Base-by-base conservation (phyloP, 2,113 vertebrate species). In the Malurus melanocephalus region DNA sequence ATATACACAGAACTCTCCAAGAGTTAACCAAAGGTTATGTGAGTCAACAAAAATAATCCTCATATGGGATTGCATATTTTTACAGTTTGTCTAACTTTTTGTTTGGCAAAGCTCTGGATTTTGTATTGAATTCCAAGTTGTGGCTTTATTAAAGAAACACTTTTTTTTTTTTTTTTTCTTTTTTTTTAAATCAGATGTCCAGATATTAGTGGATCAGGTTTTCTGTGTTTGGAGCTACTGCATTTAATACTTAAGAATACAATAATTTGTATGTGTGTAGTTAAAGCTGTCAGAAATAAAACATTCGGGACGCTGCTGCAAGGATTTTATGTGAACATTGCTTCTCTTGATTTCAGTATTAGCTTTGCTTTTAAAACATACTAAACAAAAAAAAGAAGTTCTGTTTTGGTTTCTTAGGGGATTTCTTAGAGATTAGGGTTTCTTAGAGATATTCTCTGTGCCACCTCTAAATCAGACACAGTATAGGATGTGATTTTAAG, bases 1-100 rank as follows among this genome's bases (percentile, higher is more conserved):
- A 51, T 10, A 19, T n/a, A 13, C 0, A 9, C 2, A 28, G n/a
- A 60, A 32, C 7, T n/a, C 11, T 53, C 11, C 2, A 4, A 61
- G 19, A 65, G 28, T 64, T 84, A 75, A n/a, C 7, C 10, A 40
- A 62, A 45, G 22, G 24, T 75, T 27, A 48, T 0, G 0, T 1
- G 2, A 40, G 11, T 59, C 21, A 59, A 61, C 17, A 60, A 26
- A 71, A 75, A 13, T 72, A 72, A 35, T 53, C 7, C 11, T 87
- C 20, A 33, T 21, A 71, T 7, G 5, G 6, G 12, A 42, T 45
- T 48, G 22, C 1, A 1, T 78, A 3, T 67, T 40, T 80, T 76
- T 74, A 67, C 56, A 43, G 13, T 78, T 78, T 68, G 14, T 35
- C 27, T 68, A 3, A 71, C 17, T 8, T 73, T 64, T 59, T 77